Evolutionary conservation across 2,888 invertebrate species (phyloP), one percentile per base, ranked within the genome.

Genomic region (Ennomos fuscantarius): DNA sequence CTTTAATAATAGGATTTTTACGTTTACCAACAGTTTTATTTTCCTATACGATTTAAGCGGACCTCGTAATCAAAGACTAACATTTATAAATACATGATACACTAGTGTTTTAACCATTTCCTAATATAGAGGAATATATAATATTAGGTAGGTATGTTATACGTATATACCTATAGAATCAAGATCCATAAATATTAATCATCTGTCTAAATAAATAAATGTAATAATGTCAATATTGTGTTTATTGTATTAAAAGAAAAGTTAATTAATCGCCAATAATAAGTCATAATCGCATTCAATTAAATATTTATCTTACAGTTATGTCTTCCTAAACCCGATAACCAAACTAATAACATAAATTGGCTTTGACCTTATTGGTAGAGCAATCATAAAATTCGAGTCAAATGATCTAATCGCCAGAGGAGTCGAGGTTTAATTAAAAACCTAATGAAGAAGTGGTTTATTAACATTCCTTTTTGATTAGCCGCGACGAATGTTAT

Each of bases 401-500:
- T 40, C 58, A 47, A 62, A 60, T 63, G 62, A 65, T 62, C 54
- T 61, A 65, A 62, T 59, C 57, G 51, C 31, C 47, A 44, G 33
- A 50, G 46, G 49, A 56, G 53, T 50, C 57, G 46, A 47, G 46
- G 33, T 55, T 53, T 76, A 76, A 74, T 74, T 70, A 72, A 71
- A 72, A 72, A 63, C 69, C 70, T 68, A 69, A 70, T 72, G 69
- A 74, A 70, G 67, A 67, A 64, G 61, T 49, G 9, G 62, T 55
- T 52, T 70, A 76, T 78, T 78, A 67, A 70, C 68, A 74, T 74
- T 72, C 73, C 72, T 47, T 58, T 65, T 72, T 66, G 60, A 70
- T 76, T 71, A 62, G 60, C 58, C 74, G 72, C 62, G 63, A 63
- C 79, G 60, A 81, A 81, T 81, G 24, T 58, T 55, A 37, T 77